Percentiles rank a stretch among this genome's conserved stretches.
Conservation (phyloP, 1,140 invertebrate genomes). For the Hypothenemus hampei region DNA sequence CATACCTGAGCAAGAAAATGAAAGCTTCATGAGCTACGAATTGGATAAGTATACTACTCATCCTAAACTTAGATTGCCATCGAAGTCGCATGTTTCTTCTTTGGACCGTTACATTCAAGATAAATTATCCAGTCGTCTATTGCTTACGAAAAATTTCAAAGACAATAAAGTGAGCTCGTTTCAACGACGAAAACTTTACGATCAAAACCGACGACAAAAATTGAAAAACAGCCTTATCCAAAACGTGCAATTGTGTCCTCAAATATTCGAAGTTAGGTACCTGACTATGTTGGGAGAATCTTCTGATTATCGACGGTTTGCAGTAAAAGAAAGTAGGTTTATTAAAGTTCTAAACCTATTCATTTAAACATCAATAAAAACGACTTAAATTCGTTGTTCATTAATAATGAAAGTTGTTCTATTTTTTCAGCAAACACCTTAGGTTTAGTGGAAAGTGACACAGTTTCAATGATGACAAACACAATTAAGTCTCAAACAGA, state of each 20-base stretch:
- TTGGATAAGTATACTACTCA: constrained; percentile 24
- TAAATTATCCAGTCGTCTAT: constrained; percentile 18
- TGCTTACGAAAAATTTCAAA: constrained; percentile 31
- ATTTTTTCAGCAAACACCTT: neutral
- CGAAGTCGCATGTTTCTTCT: constrained; percentile 6
- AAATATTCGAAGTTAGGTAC: constrained; percentile 30
- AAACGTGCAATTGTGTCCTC: constrained; percentile 7
- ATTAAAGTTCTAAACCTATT: neutral
- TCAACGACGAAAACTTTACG: constrained; percentile 30
- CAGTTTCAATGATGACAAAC: neutral
- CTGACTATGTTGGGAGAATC: constrained; percentile 10
- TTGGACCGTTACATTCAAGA: constrained; percentile 14
- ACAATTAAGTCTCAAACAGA: neutral
- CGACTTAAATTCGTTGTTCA: neutral
- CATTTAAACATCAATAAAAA: neutral
- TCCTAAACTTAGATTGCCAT: constrained; percentile 5
- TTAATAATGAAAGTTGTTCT: neutral
- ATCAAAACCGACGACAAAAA: constrained; percentile 24
- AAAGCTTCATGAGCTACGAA: constrained; percentile 3
- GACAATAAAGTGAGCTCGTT: constrained; percentile 23
- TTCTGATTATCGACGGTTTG: neutral
- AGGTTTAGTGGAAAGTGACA: neutral
- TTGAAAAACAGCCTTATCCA: constrained; percentile 23
- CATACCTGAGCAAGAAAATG: neutral
- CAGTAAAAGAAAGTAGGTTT: neutral